phyloP scores from a whole-genome alignment of 2,888 invertebrate genomes.

The Drosophila recens region DNA sequence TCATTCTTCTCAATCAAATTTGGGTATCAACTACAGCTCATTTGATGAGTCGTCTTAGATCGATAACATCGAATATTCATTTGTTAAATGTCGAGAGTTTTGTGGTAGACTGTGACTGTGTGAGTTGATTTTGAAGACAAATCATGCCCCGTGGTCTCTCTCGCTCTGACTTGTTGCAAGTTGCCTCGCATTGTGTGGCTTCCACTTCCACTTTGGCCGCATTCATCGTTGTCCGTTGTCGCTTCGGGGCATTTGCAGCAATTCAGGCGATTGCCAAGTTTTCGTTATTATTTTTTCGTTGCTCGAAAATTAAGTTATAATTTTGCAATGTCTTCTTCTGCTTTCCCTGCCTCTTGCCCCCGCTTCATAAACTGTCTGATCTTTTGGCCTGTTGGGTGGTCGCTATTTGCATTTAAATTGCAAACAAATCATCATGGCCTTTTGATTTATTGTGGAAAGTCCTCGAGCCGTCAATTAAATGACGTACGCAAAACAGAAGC shows the following conservation, averaged over 20 bases:
- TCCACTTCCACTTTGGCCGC: slow-evolving; percentile 58
- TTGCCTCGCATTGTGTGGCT: slow-evolving; percentile 66
- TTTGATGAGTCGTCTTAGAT: slow-evolving; percentile 34
- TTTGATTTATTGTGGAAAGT: slow-evolving; percentile 77
- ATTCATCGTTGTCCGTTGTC: slow-evolving; percentile 55
- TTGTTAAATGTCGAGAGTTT: slow-evolving; percentile 29
- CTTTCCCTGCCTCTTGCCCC: not conserved
- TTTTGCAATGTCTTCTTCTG: slow-evolving; percentile 52
- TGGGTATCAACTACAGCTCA: slow-evolving; percentile 28
- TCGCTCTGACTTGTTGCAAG: not conserved
- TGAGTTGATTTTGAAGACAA: slow-evolving; percentile 70
- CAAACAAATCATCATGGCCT: slow-evolving; percentile 73
- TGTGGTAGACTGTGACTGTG: slow-evolving; percentile 14
- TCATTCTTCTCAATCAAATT: not conserved
- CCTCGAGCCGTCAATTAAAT: slow-evolving; percentile 70
- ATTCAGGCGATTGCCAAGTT: slow-evolving; percentile 56
- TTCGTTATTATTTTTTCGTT: slow-evolving; percentile 37
- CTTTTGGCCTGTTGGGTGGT: slow-evolving; percentile 60
- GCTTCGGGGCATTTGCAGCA: slow-evolving; percentile 61
- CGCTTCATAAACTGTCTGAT: not conserved
- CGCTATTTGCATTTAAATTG: slow-evolving; percentile 80
- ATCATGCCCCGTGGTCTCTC: slow-evolving; percentile 68
- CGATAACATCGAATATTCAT: slow-evolving; percentile 33
- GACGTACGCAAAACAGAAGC: slow-evolving; percentile 48
- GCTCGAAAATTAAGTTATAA: slow-evolving; percentile 74